Evolutionary conservation across 2,888 invertebrate species (phyloP), one percentile per base, ranked within the genome.

Genomic region (Drosophila greeni): DNA sequence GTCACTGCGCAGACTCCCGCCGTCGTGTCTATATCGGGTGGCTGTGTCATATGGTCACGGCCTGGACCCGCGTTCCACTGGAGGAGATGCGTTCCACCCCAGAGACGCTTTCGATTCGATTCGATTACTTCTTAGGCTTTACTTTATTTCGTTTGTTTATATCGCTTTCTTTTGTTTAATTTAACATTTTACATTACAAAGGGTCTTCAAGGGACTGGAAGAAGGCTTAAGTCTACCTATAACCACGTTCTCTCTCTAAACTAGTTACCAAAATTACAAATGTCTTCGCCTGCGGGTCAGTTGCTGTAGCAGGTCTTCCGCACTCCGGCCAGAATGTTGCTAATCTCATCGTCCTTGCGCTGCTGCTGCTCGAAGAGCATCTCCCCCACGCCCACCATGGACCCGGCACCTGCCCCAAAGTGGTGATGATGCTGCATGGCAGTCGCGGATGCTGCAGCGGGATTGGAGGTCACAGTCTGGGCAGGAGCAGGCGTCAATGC

Each of bases 301-400:
- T 92, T 95, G 91, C 95, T 95, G 89, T 95, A 95, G 87, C 95
- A 95, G 39, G 96, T 96, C 88, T 96, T 95, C 73, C 96, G 91
- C 48, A 96, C 96, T 70, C 95, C 95, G 5, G 96, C 96, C 70
- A 96, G 90, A 83, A 96, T 95, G 79, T 95, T 95, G 90, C 95
- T 95, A 89, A 96, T 95, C 86, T 95, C 95, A 72, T 95, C 95
- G 73, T 95, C 95, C 54, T 93, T 92, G 76, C 94, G 92, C n/a
- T 75, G 83, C 53, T 72, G 77, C 24, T 90, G 90, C 49, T 91
- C 92, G 31, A 87, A 85, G 5, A 86, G 65, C 72, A 86, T 74
- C 31, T 86, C 87, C 1, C 62, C 66, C 5, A 70, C 69, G 8
- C 61, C 62, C 24, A 65, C 62, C 65, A 65, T 64, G 2, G n/a